phyloP scores from a whole-genome alignment of 2,113 vertebrate genomes.

The Cairina moschata region DNA sequence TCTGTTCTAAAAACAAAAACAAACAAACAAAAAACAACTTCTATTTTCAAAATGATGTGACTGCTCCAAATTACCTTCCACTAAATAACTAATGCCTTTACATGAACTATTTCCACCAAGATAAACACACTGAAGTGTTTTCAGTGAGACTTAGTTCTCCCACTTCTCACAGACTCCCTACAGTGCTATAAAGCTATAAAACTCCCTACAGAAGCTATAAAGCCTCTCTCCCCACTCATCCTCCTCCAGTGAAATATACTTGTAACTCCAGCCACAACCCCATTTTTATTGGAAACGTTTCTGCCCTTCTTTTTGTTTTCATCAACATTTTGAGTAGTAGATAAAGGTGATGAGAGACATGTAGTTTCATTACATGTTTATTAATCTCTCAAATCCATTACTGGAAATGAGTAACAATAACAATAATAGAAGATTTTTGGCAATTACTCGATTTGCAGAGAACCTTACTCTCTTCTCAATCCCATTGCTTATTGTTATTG shows the following conservation, averaged over 20 bases:
- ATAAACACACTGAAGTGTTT: constrained; percentile 2
- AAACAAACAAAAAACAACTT: not conserved
- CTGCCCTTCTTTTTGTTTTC: not conserved
- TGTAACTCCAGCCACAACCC: not conserved
- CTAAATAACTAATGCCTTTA: not conserved
- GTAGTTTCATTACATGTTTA: not conserved
- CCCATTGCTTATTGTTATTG: not conserved
- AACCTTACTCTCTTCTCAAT: not conserved
- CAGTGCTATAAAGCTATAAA: not conserved
- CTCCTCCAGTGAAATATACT: not conserved
- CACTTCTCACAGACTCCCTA: not conserved
- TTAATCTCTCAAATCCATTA: not conserved
- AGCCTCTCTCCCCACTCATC: not conserved
- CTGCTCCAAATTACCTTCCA: not conserved
- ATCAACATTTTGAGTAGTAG: not conserved
- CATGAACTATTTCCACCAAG: not conserved
- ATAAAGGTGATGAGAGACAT: not conserved
- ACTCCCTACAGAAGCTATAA: not conserved
- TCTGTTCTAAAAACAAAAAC: not conserved
- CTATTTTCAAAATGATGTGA: not conserved
- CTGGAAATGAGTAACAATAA: not conserved
- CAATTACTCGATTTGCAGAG: not conserved
- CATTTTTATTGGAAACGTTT: not conserved
- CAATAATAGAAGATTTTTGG: not conserved
- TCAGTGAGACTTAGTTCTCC: not conserved